Evolutionary conservation across 2,113 vertebrate species (phyloP).

Genomic region (Aspiorhynchus laticeps): DNA sequence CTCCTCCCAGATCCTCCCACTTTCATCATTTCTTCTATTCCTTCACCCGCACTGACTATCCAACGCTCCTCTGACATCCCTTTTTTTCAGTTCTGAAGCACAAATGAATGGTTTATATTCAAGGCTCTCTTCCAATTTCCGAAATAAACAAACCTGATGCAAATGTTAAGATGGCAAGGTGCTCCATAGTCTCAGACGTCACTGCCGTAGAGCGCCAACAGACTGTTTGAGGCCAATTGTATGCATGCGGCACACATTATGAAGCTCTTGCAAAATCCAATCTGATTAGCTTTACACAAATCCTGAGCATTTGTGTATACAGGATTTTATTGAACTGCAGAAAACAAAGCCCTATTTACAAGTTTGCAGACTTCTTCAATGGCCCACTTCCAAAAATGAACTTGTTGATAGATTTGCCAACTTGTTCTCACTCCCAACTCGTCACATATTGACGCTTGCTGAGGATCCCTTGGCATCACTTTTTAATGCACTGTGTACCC

Average conservation of each 20-base stretch:
- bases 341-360: constrained; percentile 11
- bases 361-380: background rate
- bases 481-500: too few relatives aligned
- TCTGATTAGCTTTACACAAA: background rate
- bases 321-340: background rate
- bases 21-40: constrained; percentile 27
- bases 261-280: background rate
- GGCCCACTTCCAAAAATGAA: background rate
- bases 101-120: background rate
- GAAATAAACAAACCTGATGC: background rate
- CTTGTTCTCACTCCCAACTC: too few relatives aligned
- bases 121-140: background rate
- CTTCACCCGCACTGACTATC: constrained; percentile 7
- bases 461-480: too few relatives aligned
- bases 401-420: background rate
- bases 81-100: background rate
- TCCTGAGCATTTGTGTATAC: background rate
- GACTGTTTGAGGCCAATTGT: background rate
- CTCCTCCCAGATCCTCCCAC: constrained; percentile 21
- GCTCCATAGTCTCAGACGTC: background rate
- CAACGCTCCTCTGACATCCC: background rate
- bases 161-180: background rate
- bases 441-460: too few relatives aligned
- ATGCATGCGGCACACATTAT: background rate
- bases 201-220: background rate